Base-by-base conservation (phyloP, 2,113 vertebrate species). In the Heterotilapia buettikoferi region DNA sequence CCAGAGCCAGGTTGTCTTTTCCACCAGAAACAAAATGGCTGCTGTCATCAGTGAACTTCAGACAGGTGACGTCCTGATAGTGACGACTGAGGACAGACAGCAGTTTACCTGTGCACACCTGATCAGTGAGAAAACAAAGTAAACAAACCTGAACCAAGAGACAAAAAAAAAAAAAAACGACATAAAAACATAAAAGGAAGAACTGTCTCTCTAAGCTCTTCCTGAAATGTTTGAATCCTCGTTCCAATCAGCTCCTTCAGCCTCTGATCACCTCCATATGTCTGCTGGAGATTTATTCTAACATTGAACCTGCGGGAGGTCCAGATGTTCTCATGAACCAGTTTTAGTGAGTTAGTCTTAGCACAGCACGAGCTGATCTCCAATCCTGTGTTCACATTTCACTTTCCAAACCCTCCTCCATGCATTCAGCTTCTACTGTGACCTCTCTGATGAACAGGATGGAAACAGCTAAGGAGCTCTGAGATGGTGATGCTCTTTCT, bases 21-120 rank as follows among this genome's bases (percentile, higher is more conserved):
- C 97, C 98, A 54, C 97, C 98, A 0, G 98, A 99, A 52, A 99
- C 90, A 78, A 99, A 98, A 93, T 99, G 98, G 93, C 98, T 99
- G 97, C 98, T 96, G 90, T 99, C 99, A 0, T 98, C 98, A 0
- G 98, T 98, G 90, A 99, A 99, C 87, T 96, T 95, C 83, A 99
- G 93, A 92, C 98, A 99, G 0, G 97, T 98, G 84, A 99, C 80
- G 6, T 99, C 98, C 94, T 99, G 98, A 92, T 99, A 99, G 95
- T 99, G 98, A 7, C 98, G 96, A 84, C 94, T 98, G 84, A 99
- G 97, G 84, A 98, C 96, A 33, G 96, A 96, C 13, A 99, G 95
- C 45, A 99, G 97, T 90, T 97, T 98, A 56, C 99, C 98, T 0
- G 97, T 98, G 80, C 96, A 98, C 14, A 99, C 98, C 99, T 99